Base-by-base conservation (phyloP, 1,140 invertebrate genomes). In the Pseudomyrmex cubaensis region DNA sequence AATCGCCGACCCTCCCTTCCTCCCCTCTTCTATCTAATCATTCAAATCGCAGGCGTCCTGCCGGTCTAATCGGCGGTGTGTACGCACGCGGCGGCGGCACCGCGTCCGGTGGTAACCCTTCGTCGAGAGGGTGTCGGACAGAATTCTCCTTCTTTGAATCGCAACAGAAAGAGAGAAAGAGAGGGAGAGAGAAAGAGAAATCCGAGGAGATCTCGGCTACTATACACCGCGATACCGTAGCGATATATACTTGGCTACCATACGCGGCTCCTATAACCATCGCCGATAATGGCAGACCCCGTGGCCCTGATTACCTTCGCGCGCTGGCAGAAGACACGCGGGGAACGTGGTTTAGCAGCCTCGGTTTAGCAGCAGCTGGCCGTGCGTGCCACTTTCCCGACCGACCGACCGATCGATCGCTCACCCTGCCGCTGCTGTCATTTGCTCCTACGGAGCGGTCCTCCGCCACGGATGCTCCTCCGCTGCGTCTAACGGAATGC, bases 11-110 rank as follows among this genome's bases (percentile, higher is more conserved):
- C 20, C 20, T 77, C 83, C 59, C 86, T 35, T 35, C 35, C 35
- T 5, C 5, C 35, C 35, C 35, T 35, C 35, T 35, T 35, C 35
- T 87, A 85, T 84, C 91, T 92, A 92, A 92, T 92, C 92, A 92
- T 90, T 91, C 89, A 91, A 91, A 92, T 92, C 89, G 89, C 85
- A 82, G 77, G 52, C 70, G 83, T 73, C 83, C 86, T 78, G 75
- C 64, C 66, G 35, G 57, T 72, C 35, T 89, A 88, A 89, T 89
- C 87, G 83, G 66, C 52, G 17, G 73, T 85, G 77, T 82, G 66
- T 72, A 82, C 76, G 83, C 76, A 70, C 35, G 44, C 64, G 22
- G 25, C 63, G 52, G 56, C 22, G 10, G n/a, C 67, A 57, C n/a
- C 9, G 46, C 63, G 59, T 63, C 76, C 54, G 56, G 46, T 75